These are phyloP conservation scores for Lasioglossum albipes DNA, from an alignment of 1,140 invertebrate genomes.

Conservation along the genomic window DNA sequence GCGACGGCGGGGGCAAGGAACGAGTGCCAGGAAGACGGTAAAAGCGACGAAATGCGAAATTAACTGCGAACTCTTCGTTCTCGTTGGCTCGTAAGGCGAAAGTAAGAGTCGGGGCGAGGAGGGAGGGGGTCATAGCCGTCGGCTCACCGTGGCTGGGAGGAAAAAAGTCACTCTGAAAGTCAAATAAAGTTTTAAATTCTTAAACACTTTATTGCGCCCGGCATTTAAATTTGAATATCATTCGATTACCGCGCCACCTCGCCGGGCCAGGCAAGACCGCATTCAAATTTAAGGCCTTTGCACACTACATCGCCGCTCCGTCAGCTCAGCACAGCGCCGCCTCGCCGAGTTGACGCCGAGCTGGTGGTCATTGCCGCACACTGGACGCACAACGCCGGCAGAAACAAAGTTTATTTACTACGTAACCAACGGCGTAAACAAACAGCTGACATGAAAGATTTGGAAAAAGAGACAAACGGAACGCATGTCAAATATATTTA, in stretches of 20 bases:
- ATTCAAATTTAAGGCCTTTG: constrained; percentile 64
- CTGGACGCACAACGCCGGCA: no score
- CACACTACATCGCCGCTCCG: no score
- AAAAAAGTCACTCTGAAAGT: constrained; percentile 70
- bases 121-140: neutral
- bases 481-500: no score
- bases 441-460: no score
- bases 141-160: neutral
- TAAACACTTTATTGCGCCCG: constrained; percentile 72
- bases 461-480: no score
- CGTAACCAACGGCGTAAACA: no score
- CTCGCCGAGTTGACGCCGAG: no score
- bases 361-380: no score
- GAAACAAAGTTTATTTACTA: no score
- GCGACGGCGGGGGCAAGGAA: constrained; percentile 3
- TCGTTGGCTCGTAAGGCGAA: constrained; percentile 32
- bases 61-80: constrained; percentile 57
- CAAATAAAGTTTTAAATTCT: constrained; percentile 74
- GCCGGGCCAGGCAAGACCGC: constrained; percentile 39
- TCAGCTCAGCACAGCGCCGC: no score
- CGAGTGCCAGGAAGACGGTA: constrained; percentile 33
- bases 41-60: constrained; percentile 64
- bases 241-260: constrained; percentile 71
- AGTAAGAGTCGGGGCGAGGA: constrained; percentile 1
- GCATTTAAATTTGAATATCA: constrained; percentile 76